A percentile compares a stretch with the other conserved stretches of the same genome.
Evolutionary conservation across 1,140 invertebrate genomes (phyloP).

Genomic region (Drosophila ercepeae): DNA sequence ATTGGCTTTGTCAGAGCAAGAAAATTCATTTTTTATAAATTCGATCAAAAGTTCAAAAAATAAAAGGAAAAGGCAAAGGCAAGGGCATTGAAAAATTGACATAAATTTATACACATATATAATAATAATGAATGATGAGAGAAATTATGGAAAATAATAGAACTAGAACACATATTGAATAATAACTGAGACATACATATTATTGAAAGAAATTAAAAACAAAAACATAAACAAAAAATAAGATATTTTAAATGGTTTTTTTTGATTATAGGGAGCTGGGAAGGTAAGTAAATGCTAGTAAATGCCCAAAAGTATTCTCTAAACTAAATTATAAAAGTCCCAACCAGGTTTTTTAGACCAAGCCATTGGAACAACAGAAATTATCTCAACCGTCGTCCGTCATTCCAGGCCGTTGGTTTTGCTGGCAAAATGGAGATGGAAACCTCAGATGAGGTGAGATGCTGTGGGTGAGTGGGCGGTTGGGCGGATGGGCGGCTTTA

Average conservation of each 20-base stretch:
- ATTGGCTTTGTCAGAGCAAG: conserved; percentile 49
- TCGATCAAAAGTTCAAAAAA: conserved; percentile 45
- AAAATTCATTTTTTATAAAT: conserved; percentile 50
- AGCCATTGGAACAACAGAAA: conserved; percentile 11
- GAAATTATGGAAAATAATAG: conserved; percentile 79
- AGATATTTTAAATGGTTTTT: not conserved
- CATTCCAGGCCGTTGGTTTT: conserved; percentile 67
- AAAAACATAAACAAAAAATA: conserved; percentile 14
- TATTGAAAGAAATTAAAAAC: conserved; percentile 67
- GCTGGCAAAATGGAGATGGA: conserved; percentile 18
- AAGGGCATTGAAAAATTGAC: conserved; percentile 70
- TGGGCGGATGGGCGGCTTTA: too few relatives aligned
- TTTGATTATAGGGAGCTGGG: too few relatives aligned
- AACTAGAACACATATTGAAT: conserved; percentile 80
- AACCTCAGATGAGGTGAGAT: conserved; percentile 3
- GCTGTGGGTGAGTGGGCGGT: not conserved
- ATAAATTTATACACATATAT: conserved; percentile 77
- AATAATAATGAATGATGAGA: conserved; percentile 48
- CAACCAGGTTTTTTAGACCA: conserved; percentile 40
- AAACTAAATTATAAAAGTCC: conserved; percentile 58
- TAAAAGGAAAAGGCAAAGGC: conserved; percentile 24
- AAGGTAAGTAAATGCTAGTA: conserved; percentile 7
- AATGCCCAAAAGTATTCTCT: conserved; percentile 23
- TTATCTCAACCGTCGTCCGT: conserved; percentile 46
- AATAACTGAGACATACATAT: conserved; percentile 81